A percentile compares a stretch with the other conserved stretches of the same genome.
phyloP scores from a whole-genome alignment of 2,888 invertebrate genomes.

The Drosophila yooni region DNA sequence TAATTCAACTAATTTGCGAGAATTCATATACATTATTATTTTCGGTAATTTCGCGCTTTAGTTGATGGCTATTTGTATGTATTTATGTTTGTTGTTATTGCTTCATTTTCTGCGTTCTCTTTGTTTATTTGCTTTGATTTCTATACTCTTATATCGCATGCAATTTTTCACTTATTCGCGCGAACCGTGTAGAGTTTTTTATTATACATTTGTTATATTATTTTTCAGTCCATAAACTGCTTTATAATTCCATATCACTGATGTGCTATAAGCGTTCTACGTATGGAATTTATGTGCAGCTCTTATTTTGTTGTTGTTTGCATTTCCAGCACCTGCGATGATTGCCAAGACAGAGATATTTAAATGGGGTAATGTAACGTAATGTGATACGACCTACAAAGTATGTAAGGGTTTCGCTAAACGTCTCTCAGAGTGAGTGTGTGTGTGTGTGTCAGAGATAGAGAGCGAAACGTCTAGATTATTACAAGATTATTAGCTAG shows the following conservation, averaged over 20 bases:
- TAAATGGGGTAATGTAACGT: conserved; percentile 42
- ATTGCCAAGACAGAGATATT: conserved; percentile 27
- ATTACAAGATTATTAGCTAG: conserved; percentile 78
- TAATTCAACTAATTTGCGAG: conserved; percentile 29
- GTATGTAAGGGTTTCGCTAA: conserved; percentile 25
- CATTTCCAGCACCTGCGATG: conserved; percentile 23
- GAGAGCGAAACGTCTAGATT: conserved; percentile 56
- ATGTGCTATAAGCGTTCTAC: conserved; percentile 71
- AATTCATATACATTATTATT: not conserved
- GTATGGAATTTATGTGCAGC: conserved; percentile 22
- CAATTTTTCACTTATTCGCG: conserved; percentile 48
- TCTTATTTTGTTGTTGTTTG: conserved; percentile 8
- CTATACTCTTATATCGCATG: conserved; percentile 32
- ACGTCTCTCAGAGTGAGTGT: conserved; percentile 19
- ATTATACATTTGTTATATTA: conserved; percentile 1
- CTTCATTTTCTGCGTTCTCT: conserved; percentile 4
- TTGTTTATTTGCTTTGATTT: conserved; percentile 14
- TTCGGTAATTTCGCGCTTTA: conserved; percentile 14
- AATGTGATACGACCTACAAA: conserved; percentile 55
- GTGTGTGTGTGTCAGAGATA: conserved; percentile 3
- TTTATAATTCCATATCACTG: conserved; percentile 63
- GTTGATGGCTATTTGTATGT: conserved; percentile 5
- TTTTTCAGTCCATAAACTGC: conserved; percentile 16
- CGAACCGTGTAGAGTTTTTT: conserved; percentile 16
- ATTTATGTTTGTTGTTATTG: conserved; percentile 11